phyloP scores from a whole-genome alignment of 2,797 vertebrate species.

The Varecia variegata region DNA sequence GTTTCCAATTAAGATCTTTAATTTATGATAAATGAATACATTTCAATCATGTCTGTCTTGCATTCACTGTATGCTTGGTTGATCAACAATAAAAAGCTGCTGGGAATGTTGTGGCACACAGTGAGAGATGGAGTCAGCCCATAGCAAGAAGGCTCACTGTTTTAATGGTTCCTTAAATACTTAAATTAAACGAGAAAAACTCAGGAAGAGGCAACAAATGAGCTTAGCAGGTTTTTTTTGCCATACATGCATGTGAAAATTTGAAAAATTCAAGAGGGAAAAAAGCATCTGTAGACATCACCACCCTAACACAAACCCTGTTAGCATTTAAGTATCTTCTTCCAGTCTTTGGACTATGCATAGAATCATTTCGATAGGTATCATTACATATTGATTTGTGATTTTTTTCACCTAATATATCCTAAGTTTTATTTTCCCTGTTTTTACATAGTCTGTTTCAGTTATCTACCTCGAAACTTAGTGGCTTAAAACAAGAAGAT shows the following conservation, averaged over 20 bases:
- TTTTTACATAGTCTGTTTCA: constrained; percentile 5
- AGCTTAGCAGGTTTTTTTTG: background rate
- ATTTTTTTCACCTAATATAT: constrained; percentile 21
- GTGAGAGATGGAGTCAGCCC: constrained; percentile 49
- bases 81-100: constrained; percentile 63
- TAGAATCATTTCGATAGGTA: constrained; percentile 38
- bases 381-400: constrained; percentile 38
- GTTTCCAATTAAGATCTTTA: constrained; percentile 76
- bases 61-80: constrained; percentile 62
- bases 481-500: constrained; percentile 52
- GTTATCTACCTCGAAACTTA: constrained; percentile 30
- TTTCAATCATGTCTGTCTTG: constrained; percentile 73
- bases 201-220: constrained; percentile 24
- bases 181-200: constrained; percentile 39
- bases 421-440: constrained; percentile 30
- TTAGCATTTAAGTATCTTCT: constrained; percentile 42
- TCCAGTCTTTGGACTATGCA: background rate
- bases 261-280: background rate
- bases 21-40: constrained; percentile 77
- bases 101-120: constrained; percentile 39
- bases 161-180: constrained; percentile 37
- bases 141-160: constrained; percentile 50
- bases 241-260: background rate
- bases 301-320: constrained; percentile 14
- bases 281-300: constrained; percentile 6